These are phyloP conservation scores for Asbolus verrucosus DNA, from an alignment of 1,140 invertebrate species.

Conservation along the genomic window DNA sequence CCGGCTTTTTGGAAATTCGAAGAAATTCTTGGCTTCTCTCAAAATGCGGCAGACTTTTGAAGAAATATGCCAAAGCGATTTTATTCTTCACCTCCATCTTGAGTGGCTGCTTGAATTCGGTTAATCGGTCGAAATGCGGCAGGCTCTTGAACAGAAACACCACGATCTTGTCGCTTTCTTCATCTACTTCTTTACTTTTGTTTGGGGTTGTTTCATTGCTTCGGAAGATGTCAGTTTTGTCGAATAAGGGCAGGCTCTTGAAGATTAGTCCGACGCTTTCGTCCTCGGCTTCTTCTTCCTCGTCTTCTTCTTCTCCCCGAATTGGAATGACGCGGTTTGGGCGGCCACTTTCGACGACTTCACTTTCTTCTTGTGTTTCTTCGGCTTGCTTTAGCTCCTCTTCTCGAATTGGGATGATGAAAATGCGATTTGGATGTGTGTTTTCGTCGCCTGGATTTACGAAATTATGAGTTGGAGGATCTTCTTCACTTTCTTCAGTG, in stretches of 20 bases:
- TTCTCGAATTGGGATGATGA: too few relatives aligned
- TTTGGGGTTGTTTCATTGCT: neutral
- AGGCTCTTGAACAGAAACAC: too few relatives aligned
- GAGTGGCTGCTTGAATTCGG: neutral
- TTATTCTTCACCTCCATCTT: neutral
- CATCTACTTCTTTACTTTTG: neutral
- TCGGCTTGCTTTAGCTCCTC: too few relatives aligned
- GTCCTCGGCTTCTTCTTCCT: neutral
- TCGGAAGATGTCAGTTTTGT: neutral
- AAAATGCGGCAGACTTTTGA: constrained; percentile 8
- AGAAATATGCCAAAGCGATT: constrained; percentile 6
- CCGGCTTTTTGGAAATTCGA: neutral
- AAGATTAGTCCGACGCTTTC: neutral
- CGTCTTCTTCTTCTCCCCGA: too few relatives aligned
- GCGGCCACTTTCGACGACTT: too few relatives aligned
- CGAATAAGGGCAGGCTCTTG: neutral
- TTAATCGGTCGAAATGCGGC: neutral
- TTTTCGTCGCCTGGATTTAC: too few relatives aligned
- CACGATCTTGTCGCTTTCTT: too few relatives aligned
- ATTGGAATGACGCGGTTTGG: too few relatives aligned
- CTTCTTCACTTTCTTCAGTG: too few relatives aligned
- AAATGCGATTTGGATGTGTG: too few relatives aligned
- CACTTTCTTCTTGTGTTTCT: too few relatives aligned
- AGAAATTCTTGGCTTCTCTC: neutral
- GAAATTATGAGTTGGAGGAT: too few relatives aligned